phyloP scores from a whole-genome alignment of 1,140 invertebrate genomes.

The Bicyclus anynana region DNA sequence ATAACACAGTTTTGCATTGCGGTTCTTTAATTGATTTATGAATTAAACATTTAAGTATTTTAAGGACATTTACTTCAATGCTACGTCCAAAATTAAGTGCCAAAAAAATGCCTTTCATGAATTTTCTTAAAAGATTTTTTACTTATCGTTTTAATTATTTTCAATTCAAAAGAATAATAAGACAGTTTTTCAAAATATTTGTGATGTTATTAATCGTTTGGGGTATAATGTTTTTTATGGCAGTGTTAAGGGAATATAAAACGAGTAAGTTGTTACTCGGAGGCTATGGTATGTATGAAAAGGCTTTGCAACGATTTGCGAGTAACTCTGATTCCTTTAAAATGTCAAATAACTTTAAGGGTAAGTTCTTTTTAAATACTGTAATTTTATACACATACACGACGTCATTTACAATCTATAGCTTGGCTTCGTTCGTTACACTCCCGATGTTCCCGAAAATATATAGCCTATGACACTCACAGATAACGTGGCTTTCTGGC shows the following conservation, averaged over 20 bases:
- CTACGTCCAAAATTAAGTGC: too few species aligned
- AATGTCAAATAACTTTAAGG: constrained; percentile 2
- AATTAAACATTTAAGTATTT: too few species aligned
- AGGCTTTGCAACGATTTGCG: constrained; percentile 26
- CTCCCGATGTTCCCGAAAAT: too few species aligned
- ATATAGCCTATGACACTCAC: too few species aligned
- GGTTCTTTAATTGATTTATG: too few species aligned
- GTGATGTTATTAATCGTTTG: constrained; percentile 22
- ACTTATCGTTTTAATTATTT: neutral
- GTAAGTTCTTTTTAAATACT: neutral
- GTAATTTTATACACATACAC: neutral
- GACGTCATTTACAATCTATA: too few species aligned
- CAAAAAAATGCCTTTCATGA: too few species aligned
- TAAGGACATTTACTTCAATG: too few species aligned
- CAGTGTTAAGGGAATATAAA: constrained; percentile 28
- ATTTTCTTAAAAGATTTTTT: too few species aligned
- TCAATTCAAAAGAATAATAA: constrained; percentile 19
- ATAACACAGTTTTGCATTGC: too few species aligned
- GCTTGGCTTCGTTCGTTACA: too few species aligned
- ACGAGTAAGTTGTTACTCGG: neutral
- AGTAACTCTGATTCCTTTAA: neutral
- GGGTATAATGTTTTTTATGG: constrained; percentile 28
- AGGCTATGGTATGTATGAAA: constrained; percentile 15
- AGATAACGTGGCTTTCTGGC: too few species aligned
- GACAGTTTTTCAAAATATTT: constrained; percentile 29